Conservation (phyloP, 2,888 invertebrate species). For the Cosmia trapezina region DNA sequence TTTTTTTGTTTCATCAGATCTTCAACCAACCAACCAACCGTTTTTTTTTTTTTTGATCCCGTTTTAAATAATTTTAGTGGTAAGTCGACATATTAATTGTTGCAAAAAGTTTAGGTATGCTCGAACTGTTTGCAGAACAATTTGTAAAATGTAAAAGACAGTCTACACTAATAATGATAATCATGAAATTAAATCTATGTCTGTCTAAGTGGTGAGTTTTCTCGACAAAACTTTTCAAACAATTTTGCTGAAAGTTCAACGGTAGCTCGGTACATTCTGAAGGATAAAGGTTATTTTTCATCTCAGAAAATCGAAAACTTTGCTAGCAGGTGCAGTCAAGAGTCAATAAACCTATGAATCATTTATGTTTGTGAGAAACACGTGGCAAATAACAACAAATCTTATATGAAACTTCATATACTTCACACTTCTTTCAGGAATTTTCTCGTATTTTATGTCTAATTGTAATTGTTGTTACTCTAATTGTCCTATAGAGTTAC, state of each 20-base stretch:
- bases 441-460: not conserved
- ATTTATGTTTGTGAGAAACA: not conserved
- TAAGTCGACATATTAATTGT: too few relatives aligned
- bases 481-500: not conserved
- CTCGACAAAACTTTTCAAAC: not conserved
- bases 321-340: not conserved
- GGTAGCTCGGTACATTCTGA: not conserved
- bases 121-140: too few relatives aligned
- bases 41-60: too few relatives aligned
- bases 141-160: too few relatives aligned
- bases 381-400: not conserved
- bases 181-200: not conserved
- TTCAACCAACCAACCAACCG: too few relatives aligned
- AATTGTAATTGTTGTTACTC: too few relatives aligned
- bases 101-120: too few relatives aligned
- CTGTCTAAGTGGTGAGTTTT: too few relatives aligned
- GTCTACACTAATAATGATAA: not conserved
- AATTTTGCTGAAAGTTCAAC: not conserved
- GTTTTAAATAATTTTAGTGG: too few relatives aligned
- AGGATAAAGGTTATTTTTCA: not conserved
- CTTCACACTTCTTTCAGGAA: not conserved
- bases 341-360: slow-evolving; percentile 1
- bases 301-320: not conserved
- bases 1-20: too few relatives aligned
- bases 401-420: not conserved